Evolutionary conservation across 1,140 invertebrate genomes (phyloP).

Genomic region (Conus ventricosus): DNA sequence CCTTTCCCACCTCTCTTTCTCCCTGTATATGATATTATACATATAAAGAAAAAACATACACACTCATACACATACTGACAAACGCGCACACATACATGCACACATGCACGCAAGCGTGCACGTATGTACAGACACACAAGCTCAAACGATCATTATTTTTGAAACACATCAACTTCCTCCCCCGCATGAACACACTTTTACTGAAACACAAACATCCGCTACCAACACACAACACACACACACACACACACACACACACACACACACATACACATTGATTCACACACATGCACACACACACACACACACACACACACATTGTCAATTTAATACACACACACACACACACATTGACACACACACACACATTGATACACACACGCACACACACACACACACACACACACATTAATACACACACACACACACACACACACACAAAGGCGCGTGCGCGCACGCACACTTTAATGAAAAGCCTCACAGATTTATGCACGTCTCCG

Average conservation of each 20-base stretch:
- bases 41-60: too few species aligned
- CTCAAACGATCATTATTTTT: too few species aligned
- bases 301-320: slow-evolving; percentile 35
- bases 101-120: too few species aligned
- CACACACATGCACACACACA: slow-evolving; percentile 21
- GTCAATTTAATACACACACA: too few species aligned
- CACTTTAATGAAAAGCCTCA: slow-evolving; percentile 47
- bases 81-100: too few species aligned
- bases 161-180: too few species aligned
- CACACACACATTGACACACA: slow-evolving; percentile 24
- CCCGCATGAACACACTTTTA: too few species aligned
- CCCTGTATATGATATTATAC: neutral
- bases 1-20: neutral
- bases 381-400: slow-evolving; percentile 32
- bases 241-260: slow-evolving; percentile 37
- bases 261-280: slow-evolving; percentile 31
- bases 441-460: neutral
- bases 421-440: slow-evolving; percentile 28
- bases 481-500: slow-evolving; percentile 65
- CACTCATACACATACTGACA: too few species aligned
- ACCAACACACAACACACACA: slow-evolving; percentile 22
- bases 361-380: slow-evolving; percentile 28
- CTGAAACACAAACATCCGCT: too few species aligned
- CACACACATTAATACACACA: neutral
- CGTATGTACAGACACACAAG: neutral